Conservation (phyloP, 2,797 vertebrate genomes). For the Cygnus olor region DNA sequence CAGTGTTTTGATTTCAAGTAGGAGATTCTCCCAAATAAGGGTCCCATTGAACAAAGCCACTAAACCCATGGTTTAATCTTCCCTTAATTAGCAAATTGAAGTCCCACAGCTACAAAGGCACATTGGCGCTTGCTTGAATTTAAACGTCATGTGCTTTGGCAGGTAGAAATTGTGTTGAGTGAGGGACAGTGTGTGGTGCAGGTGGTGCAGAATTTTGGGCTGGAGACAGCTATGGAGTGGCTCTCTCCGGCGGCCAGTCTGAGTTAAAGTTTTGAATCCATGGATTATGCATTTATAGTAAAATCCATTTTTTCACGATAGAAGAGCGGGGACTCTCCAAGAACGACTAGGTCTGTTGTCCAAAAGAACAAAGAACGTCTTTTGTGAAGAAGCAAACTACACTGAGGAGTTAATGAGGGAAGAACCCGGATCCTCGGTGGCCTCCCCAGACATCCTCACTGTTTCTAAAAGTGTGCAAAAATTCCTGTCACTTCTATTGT, state of each 20-base stretch:
- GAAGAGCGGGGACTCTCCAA: not conserved
- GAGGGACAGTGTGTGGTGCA: not conserved
- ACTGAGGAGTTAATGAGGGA: not conserved
- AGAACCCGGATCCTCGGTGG: rapidly evolving
- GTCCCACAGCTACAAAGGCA: not conserved
- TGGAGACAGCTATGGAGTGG: not conserved
- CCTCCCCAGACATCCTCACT: not conserved
- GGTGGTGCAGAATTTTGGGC: not conserved
- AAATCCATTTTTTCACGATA: not conserved
- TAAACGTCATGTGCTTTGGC: not conserved
- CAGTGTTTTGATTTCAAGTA: not conserved
- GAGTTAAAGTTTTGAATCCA: not conserved
- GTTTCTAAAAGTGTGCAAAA: not conserved
- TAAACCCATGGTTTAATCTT: not conserved
- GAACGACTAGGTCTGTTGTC: not conserved
- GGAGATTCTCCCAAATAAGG: not conserved
- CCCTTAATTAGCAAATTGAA: not conserved
- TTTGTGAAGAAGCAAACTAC: not conserved
- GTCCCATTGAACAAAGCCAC: not conserved
- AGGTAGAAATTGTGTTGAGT: not conserved
- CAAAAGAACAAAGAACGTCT: not conserved
- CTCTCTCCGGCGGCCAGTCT: rapidly evolving
- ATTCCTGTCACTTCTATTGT: not conserved
- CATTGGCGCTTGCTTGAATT: not conserved
- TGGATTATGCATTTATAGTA: not conserved